Evolutionary conservation across 2,888 invertebrate species (phyloP).

Genomic region (Cartodere bifasciata): DNA sequence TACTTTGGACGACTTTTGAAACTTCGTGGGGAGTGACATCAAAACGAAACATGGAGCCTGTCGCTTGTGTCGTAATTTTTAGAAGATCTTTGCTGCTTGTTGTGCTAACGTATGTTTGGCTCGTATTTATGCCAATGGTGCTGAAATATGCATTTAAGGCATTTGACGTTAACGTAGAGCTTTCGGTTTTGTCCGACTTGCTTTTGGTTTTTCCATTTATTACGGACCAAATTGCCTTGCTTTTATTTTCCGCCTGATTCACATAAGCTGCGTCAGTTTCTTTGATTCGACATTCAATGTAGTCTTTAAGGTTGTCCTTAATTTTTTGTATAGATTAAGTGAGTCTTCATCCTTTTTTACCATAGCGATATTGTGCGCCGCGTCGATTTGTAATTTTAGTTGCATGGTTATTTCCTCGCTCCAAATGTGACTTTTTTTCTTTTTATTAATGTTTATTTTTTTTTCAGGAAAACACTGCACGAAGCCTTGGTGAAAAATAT

Average conservation of each 20-base stretch:
- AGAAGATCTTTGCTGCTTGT: too few relatives aligned
- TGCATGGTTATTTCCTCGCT: background rate
- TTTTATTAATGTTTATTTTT: background rate
- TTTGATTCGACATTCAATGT: slow-evolving; percentile 2
- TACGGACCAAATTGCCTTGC: slow-evolving; percentile 5
- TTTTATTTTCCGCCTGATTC: slow-evolving; percentile 3
- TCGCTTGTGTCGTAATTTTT: too few relatives aligned
- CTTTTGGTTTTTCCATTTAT: slow-evolving; percentile 4
- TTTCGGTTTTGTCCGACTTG: background rate
- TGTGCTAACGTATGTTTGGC: too few relatives aligned
- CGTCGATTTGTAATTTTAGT: background rate
- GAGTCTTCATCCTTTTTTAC: slow-evolving; percentile 2
- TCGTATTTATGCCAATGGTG: background rate
- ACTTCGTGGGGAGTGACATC: too few relatives aligned
- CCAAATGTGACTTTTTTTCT: background rate
- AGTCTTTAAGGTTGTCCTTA: slow-evolving; percentile 5
- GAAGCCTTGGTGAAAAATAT: background rate
- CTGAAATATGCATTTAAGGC: slow-evolving; percentile 1
- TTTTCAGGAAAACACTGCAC: slow-evolving; percentile 4
- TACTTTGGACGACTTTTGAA: background rate
- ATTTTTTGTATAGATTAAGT: slow-evolving; percentile 1
- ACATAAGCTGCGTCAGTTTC: slow-evolving; percentile 3
- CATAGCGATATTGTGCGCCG: background rate
- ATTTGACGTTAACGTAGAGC: background rate
- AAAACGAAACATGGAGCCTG: too few relatives aligned